Conservation (phyloP, 2,113 vertebrate genomes). For the Cavia aperea region DNA sequence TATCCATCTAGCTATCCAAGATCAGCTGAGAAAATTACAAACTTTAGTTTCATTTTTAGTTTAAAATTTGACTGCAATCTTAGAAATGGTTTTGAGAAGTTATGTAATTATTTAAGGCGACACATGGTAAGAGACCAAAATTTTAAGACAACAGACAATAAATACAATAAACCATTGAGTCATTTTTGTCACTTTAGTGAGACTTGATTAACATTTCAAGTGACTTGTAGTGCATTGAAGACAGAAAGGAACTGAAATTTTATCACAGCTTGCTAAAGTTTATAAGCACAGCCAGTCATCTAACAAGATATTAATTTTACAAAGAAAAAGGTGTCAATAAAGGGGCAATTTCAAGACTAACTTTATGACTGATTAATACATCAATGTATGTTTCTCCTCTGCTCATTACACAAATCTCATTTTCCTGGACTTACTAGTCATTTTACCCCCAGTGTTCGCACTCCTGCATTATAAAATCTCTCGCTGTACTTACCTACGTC, state of each 20-base stretch:
- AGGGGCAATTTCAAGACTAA: neutral
- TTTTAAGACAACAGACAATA: neutral
- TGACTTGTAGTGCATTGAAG: neutral
- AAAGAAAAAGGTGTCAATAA: slow-evolving; percentile 5
- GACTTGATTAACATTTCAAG: neutral
- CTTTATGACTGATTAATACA: neutral
- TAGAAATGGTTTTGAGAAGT: neutral
- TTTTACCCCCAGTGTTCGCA: neutral
- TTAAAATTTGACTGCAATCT: neutral
- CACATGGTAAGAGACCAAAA: neutral
- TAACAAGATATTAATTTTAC: slow-evolving; percentile 6
- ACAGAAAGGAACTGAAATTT: slow-evolving; percentile 1
- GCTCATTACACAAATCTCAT: neutral
- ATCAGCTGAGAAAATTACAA: neutral
- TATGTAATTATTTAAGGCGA: neutral
- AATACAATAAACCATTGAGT: neutral
- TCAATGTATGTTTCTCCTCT: neutral
- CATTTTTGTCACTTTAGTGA: neutral
- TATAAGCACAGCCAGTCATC: neutral
- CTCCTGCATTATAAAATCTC: neutral
- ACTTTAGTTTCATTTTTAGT: slow-evolving; percentile 3
- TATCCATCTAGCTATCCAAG: neutral
- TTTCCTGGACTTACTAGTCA: slow-evolving; percentile 21
- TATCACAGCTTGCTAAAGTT: neutral
- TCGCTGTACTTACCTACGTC: neutral